Evolutionary conservation across 2,888 invertebrate genomes (phyloP).

Genomic region (Campoplex nolae): DNA sequence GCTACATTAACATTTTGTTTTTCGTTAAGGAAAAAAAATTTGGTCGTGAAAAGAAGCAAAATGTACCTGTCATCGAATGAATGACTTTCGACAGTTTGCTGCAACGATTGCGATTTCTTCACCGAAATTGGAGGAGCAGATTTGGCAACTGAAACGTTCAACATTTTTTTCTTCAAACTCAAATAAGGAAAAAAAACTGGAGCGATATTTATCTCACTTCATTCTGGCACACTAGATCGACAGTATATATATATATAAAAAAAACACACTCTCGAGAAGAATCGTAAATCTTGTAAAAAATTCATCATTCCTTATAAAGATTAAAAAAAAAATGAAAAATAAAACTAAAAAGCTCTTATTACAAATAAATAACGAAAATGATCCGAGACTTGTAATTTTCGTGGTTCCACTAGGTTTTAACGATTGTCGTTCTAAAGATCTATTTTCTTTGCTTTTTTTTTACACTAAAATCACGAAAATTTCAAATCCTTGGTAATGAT

Average conservation of each 20-base stretch:
- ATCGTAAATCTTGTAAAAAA: slow-evolving; percentile 33
- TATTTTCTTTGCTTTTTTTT: background rate
- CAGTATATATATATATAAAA: slow-evolving; percentile 25
- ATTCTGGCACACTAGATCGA: slow-evolving; percentile 55
- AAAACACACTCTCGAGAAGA: slow-evolving; percentile 55
- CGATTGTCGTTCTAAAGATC: slow-evolving; percentile 42
- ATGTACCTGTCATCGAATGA: slow-evolving; percentile 82
- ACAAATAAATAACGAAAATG: slow-evolving; percentile 47
- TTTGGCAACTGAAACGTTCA: slow-evolving; percentile 82
- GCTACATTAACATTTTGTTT: background rate
- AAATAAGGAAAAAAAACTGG: background rate
- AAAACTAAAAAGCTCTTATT: slow-evolving; percentile 46
- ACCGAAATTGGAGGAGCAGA: slow-evolving; percentile 80
- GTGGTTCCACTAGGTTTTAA: slow-evolving; percentile 45
- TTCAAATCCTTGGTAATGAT: slow-evolving; percentile 25
- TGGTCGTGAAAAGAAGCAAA: background rate
- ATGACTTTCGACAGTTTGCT: slow-evolving; percentile 82
- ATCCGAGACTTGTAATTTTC: slow-evolving; percentile 44
- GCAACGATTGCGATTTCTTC: slow-evolving; percentile 84
- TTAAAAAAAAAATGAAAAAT: slow-evolving; percentile 44
- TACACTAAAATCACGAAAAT: slow-evolving; percentile 54
- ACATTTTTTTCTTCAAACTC: slow-evolving; percentile 18
- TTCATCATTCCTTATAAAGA: slow-evolving; percentile 52
- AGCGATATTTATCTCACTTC: slow-evolving; percentile 39
- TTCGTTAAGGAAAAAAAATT: background rate